Percentiles rank a stretch among this genome's conserved stretches.
Conservation (phyloP, 1,140 invertebrate species). For the Drosophila quadrilineata region DNA sequence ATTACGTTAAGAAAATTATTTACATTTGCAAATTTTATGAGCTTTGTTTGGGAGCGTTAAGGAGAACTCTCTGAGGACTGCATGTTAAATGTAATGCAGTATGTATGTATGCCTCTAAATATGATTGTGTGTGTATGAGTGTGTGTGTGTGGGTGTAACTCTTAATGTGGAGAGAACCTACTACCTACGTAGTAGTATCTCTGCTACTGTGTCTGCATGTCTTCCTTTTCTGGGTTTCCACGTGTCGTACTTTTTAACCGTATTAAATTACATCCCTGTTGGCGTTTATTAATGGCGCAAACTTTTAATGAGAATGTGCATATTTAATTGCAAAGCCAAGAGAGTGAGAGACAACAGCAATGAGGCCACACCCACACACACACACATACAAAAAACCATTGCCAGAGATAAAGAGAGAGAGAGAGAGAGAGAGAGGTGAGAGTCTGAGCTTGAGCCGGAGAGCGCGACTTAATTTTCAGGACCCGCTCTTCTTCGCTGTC, state of each 20-base stretch:
- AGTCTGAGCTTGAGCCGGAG: no score
- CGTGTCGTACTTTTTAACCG: slow-evolving; percentile 77
- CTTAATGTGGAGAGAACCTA: slow-evolving; percentile 5
- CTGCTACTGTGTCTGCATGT: slow-evolving; percentile 19
- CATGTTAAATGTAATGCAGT: slow-evolving; percentile 68
- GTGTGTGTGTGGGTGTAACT: slow-evolving; percentile 8
- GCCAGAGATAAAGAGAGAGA: background rate
- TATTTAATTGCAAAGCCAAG: slow-evolving; percentile 80
- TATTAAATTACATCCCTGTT: slow-evolving; percentile 78
- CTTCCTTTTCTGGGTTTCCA: slow-evolving; percentile 50
- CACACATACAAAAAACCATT: no score
- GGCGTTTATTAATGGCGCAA: slow-evolving; percentile 81
- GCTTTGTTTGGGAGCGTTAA: slow-evolving; percentile 60
- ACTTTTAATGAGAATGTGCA: slow-evolving; percentile 81
- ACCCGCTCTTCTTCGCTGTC: slow-evolving; percentile 27
- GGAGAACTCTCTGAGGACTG: slow-evolving; percentile 55
- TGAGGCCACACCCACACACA: background rate
- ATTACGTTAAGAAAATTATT: slow-evolving; percentile 77
- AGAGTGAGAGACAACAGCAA: slow-evolving; percentile 42
- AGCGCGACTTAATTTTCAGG: slow-evolving; percentile 36
- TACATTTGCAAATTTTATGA: slow-evolving; percentile 80
- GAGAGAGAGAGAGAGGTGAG: background rate
- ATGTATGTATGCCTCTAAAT: slow-evolving; percentile 23
- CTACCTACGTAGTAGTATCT: background rate
- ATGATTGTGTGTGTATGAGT: slow-evolving; percentile 27